Percentiles rank a stretch among this genome's conserved stretches.
Conservation (phyloP, 1,140 invertebrate species). For the Reticulitermes speratus region DNA sequence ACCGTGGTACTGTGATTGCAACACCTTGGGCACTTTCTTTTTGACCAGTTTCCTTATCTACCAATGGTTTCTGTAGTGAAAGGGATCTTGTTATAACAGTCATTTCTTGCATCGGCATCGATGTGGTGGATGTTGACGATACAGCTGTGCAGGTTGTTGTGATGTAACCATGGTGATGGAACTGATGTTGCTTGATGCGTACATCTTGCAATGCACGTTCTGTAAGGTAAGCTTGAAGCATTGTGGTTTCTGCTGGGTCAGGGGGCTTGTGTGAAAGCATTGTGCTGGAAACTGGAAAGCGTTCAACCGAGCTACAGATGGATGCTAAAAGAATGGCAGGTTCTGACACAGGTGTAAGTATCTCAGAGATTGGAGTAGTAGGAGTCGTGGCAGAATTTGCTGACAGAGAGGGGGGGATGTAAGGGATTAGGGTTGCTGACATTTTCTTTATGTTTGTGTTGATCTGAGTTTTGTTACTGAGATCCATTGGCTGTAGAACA, state of each 20-base stretch:
- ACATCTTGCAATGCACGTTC: constrained; percentile 71
- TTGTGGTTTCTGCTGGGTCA: constrained; percentile 29
- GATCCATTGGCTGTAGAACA: neutral
- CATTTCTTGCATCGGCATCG: neutral
- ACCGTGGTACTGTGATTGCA: neutral
- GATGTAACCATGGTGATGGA: neutral
- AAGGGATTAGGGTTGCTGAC: neutral
- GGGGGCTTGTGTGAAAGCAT: constrained; percentile 31
- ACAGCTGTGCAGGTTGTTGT: neutral
- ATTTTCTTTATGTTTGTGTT: neutral
- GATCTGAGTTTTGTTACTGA: neutral
- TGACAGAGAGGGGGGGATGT: neutral
- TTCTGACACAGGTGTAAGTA: constrained; percentile 60
- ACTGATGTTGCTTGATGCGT: constrained; percentile 65
- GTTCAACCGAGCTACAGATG: constrained; percentile 62
- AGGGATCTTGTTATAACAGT: neutral
- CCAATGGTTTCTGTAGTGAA: neutral
- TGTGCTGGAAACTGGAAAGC: constrained; percentile 44
- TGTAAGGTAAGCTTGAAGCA: constrained; percentile 64
- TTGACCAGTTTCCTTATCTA: neutral
- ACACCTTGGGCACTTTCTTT: neutral
- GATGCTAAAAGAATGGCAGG: constrained; percentile 56
- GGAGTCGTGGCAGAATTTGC: constrained; percentile 13
- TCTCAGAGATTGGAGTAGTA: constrained; percentile 45
- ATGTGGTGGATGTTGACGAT: neutral